Conservation (phyloP, 2,113 vertebrate genomes). For the Seriola quinqueradiata region DNA sequence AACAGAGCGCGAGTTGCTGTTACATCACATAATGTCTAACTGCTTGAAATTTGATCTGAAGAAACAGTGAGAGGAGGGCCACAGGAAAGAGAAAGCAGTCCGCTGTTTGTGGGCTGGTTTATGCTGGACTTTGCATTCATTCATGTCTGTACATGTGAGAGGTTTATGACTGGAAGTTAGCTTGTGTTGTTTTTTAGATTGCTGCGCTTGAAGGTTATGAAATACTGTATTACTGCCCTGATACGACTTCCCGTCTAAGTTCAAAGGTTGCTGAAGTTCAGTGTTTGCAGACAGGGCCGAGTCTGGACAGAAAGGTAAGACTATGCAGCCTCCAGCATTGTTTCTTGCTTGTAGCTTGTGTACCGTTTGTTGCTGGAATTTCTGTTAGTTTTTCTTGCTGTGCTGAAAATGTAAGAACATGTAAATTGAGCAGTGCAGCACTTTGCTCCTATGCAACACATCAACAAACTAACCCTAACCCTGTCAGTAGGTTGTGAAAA, state of each 20-base stretch:
- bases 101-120: not conserved
- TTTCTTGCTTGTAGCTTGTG: not conserved
- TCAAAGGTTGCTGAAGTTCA: constrained; percentile 66
- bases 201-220: constrained; percentile 1
- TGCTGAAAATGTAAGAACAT: not conserved
- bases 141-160: not conserved
- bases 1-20: constrained; percentile 18
- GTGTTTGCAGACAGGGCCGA: not conserved
- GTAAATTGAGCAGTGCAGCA: not conserved
- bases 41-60: constrained; percentile 71
- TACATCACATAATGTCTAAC: constrained; percentile 24
- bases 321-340: not conserved
- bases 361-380: not conserved
- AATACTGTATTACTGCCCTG: not conserved
- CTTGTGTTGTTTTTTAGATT: not conserved
- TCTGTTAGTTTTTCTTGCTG: not conserved
- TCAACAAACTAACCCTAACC: not conserved
- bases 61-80: constrained; percentile 28
- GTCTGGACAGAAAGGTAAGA: constrained; percentile 63
- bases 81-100: not conserved
- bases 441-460: not conserved
- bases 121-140: not conserved
- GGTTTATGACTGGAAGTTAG: not conserved
- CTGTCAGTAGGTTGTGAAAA: no score
- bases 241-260: not conserved